Conservation (phyloP, 1,140 invertebrate genomes). For the Paracyclopina nana region DNA sequence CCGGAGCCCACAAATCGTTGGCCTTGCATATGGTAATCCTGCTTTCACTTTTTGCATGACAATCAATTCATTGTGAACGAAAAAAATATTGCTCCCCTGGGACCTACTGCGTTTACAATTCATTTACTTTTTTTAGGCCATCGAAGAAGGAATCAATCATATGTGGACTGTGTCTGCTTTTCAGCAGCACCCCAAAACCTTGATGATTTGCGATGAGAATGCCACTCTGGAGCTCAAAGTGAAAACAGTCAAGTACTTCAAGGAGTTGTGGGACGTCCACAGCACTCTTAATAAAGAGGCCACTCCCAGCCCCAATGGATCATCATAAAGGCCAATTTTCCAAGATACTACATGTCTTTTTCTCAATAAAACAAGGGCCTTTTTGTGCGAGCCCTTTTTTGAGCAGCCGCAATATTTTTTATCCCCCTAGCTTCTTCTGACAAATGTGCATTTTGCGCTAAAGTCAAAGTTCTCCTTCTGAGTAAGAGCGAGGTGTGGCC, state of each 20-base stretch:
- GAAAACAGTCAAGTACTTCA: constrained; percentile 98
- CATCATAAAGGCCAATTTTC: too few species aligned
- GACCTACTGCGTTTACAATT: not conserved
- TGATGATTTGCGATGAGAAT: constrained; percentile 95
- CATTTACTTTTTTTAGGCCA: constrained; percentile 33
- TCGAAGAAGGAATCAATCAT: constrained; percentile 93
- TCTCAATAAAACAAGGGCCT: too few species aligned
- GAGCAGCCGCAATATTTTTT: too few species aligned
- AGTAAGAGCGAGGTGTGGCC: too few species aligned
- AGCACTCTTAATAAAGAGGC: not conserved
- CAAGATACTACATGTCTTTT: too few species aligned
- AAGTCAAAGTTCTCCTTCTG: too few species aligned
- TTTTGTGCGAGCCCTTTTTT: too few species aligned
- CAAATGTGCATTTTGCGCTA: too few species aligned
- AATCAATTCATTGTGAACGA: too few species aligned
- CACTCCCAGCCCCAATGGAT: too few species aligned
- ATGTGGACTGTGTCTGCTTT: constrained; percentile 99
- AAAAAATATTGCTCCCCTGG: not conserved
- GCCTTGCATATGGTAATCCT: constrained; percentile 80
- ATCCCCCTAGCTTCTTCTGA: too few species aligned
- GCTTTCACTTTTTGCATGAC: too few species aligned
- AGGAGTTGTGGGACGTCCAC: constrained; percentile 32
- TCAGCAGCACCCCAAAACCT: constrained; percentile 72
- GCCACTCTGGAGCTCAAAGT: constrained; percentile 89
- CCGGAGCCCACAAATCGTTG: constrained; percentile 88